Evolutionary conservation across 1,140 invertebrate species (phyloP), one percentile per base, ranked within the genome.

Genomic region (Ceratina calcarata): DNA sequence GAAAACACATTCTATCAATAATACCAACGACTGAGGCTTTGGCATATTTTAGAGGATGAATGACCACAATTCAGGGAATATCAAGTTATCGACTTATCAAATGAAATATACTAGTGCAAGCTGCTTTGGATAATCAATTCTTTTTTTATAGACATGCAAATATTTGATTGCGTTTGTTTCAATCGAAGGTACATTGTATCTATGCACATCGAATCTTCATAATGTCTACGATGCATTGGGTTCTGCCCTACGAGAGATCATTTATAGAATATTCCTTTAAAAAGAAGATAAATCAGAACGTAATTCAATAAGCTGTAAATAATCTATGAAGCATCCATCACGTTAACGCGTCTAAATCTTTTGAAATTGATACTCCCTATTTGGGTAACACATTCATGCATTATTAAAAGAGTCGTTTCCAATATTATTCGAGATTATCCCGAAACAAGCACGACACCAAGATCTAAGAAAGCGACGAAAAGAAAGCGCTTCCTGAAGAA

Each of bases 21-120:
- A 68, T 53, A 24, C 66, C 16, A 13, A 27, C 8, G 18, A 15
- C 22, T 12, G 10, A 13, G 22, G 12, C 53, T 68, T 53, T 27
- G 24, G 66, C 22, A 53, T 68, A 27, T 68, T 68, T 53, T 68
- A 68, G 53, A 51, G 16, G 53, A 27, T 49, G 66, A 53, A 53
- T 53, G 16, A 53, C 32, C 22, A 13, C 45, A 68, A 53, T n/a
- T 16, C n/a, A 18, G 4, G 22, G 22, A 6, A n/a, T 12, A 13
- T 16, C 18, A 68, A 7, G 37, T 10, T 18, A 18, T 0, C 22
- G 15, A 16, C 24, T 51, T 27, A 7, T 6, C 49, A 22, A 53
- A 53, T 22, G 53, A 68, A 68, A 53, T 53, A 8, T 67, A 45
- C 0, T 45, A 45, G 10, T 7, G 6, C 37, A 45, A 45, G 8